Conservation (phyloP, 2,113 vertebrate species). For the Cairina moschata region DNA sequence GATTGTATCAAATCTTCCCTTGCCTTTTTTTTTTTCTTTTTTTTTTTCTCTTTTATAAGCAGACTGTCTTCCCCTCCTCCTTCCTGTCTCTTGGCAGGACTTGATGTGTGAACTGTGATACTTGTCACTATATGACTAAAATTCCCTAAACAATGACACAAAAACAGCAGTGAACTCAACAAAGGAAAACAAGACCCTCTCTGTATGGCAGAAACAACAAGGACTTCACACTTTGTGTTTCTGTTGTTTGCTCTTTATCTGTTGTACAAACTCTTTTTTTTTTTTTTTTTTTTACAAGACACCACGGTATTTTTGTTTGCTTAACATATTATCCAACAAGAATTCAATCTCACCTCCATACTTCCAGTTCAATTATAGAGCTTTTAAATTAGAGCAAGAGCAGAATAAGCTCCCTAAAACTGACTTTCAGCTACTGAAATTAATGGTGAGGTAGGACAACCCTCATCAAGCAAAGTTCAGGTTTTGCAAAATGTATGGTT, state of each 20-base stretch:
- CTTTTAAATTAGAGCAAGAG: background rate
- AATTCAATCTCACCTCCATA: background rate
- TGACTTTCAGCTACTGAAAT: background rate
- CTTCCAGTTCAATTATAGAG: background rate
- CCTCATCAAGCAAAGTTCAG: background rate
- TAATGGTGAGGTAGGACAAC: background rate
- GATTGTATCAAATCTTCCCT: background rate
- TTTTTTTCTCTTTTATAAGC: background rate
- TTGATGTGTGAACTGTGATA: background rate
- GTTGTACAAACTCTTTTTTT: background rate
- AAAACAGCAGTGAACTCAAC: slow-evolving; percentile 23
- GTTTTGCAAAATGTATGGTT: background rate
- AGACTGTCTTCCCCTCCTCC: background rate
- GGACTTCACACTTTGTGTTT: background rate
- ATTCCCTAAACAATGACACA: background rate
- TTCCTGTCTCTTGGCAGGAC: slow-evolving; percentile 15
- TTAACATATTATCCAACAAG: background rate
- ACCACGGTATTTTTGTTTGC: background rate
- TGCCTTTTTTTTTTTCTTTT: background rate
- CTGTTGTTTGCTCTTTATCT: slow-evolving; percentile 1
- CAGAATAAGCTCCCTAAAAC: background rate
- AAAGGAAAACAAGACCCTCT: background rate
- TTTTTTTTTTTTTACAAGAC: background rate
- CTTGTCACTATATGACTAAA: background rate
- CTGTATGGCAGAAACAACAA: background rate